Conservation (phyloP, 2,797 vertebrate genomes). For the Erpetoichthys calabaricus region DNA sequence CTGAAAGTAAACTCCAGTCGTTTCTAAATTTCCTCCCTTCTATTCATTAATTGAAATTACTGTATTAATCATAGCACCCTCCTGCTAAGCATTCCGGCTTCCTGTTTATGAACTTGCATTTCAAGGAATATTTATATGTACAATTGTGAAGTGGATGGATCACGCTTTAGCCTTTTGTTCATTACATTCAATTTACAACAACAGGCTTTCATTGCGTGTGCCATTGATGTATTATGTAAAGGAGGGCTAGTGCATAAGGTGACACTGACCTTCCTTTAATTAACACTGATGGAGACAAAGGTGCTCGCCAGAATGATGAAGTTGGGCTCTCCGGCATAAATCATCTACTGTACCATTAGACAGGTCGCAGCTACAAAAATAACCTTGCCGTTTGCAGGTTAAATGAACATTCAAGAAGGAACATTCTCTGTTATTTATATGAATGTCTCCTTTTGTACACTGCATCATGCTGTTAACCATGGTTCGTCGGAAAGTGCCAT, state of each 20-base stretch:
- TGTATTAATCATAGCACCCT: conserved; percentile 3
- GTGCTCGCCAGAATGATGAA: conserved; percentile 88
- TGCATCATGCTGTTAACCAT: conserved; percentile 22
- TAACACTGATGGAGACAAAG: conserved; percentile 98
- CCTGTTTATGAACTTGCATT: conserved; percentile 60
- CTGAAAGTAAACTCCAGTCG: too few species aligned
- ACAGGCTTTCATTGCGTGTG: conserved; percentile 61
- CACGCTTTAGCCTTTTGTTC: conserved; percentile 49
- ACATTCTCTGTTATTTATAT: conserved; percentile 48
- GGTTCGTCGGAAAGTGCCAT: conserved; percentile 41
- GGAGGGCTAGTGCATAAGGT: conserved; percentile 78
- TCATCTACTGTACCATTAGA: conserved; percentile 56
- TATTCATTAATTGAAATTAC: neutral
- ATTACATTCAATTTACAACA: conserved; percentile 67
- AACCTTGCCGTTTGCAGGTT: conserved; percentile 85
- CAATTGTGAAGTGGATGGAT: conserved; percentile 58
- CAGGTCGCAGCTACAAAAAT: conserved; percentile 67
- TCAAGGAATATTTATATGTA: conserved; percentile 41
- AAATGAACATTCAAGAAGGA: conserved; percentile 53
- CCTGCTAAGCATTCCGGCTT: conserved; percentile 2
- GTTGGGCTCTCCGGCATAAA: conserved; percentile 79
- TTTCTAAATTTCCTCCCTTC: too few species aligned
- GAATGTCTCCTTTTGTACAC: conserved; percentile 32
- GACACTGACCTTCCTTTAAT: conserved; percentile 99
- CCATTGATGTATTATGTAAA: conserved; percentile 97